Percentiles rank a stretch among this genome's conserved stretches.
Conservation (phyloP, 2,797 vertebrate genomes). For the Buceros bicornis region DNA sequence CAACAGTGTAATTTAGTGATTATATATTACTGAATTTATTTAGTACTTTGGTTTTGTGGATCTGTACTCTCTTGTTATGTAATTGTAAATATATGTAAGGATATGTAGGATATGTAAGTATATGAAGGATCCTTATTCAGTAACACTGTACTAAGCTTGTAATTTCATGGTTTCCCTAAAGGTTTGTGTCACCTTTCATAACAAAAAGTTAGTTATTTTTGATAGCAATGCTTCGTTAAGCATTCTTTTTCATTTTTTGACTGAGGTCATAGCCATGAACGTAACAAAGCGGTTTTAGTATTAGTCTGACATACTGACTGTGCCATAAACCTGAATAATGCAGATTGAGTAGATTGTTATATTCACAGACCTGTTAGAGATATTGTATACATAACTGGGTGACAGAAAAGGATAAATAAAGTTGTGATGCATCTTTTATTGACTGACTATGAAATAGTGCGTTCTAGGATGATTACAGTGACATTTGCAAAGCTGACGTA, state of each 20-base stretch:
- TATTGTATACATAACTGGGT: background rate
- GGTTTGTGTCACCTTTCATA: background rate
- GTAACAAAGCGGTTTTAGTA: background rate
- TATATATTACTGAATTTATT: background rate
- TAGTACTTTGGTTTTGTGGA: background rate
- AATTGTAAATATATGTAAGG: background rate
- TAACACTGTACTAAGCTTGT: background rate
- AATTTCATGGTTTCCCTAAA: background rate
- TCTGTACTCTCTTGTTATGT: background rate
- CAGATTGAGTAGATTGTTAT: background rate
- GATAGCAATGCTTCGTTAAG: background rate
- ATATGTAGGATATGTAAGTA: background rate
- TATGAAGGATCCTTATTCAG: background rate
- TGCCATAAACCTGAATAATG: background rate
- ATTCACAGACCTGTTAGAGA: background rate
- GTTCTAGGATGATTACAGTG: background rate
- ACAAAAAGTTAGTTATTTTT: background rate
- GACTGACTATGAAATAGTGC: background rate
- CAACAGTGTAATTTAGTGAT: background rate
- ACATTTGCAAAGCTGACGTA: slow-evolving; percentile 1
- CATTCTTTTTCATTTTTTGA: background rate
- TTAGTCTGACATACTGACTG: background rate
- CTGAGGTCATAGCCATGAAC: background rate
- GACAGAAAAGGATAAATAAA: background rate
- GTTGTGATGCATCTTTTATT: background rate